These are phyloP conservation scores for Thalassaphorura encarpata DNA, from an alignment of 1,140 invertebrate genomes.

Conservation along the genomic window DNA sequence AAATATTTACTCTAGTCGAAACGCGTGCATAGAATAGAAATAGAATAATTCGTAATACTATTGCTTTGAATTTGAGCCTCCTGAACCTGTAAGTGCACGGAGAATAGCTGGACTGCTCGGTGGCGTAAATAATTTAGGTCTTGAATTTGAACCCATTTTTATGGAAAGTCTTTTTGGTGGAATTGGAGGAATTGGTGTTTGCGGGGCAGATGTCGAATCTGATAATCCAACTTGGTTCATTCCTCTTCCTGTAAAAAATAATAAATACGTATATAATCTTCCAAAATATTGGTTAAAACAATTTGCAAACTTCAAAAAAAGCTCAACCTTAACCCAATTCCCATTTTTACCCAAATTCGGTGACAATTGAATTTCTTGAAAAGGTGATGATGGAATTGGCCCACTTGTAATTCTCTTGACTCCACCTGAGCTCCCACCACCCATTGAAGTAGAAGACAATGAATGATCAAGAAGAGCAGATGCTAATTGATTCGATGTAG, in stretches of 20 bases:
- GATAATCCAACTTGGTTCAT: neutral
- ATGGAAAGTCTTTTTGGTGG: constrained; percentile 28
- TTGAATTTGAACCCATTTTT: constrained; percentile 20
- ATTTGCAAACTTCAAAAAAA: neutral
- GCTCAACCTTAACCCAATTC: neutral
- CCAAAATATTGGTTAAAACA: neutral
- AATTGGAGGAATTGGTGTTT: constrained; percentile 15
- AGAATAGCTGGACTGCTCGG: constrained; percentile 21
- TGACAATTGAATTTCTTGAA: neutral
- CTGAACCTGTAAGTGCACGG: neutral
- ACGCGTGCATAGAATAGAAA: too few relatives aligned
- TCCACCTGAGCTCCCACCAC: neutral
- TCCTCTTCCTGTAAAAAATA: neutral
- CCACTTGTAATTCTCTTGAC: constrained; percentile 5
- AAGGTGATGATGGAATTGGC: neutral
- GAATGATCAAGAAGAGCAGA: constrained; percentile 17
- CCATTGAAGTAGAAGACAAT: constrained; percentile 4
- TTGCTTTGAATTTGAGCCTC: neutral
- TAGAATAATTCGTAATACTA: neutral
- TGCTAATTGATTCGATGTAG: constrained; percentile 12
- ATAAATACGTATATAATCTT: neutral
- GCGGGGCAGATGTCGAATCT: neutral
- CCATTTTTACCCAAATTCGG: neutral
- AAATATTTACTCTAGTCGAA: neutral
- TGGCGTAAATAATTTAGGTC: constrained; percentile 30